phyloP scores from a whole-genome alignment of 2,888 invertebrate genomes.

The Taenaris catops region DNA sequence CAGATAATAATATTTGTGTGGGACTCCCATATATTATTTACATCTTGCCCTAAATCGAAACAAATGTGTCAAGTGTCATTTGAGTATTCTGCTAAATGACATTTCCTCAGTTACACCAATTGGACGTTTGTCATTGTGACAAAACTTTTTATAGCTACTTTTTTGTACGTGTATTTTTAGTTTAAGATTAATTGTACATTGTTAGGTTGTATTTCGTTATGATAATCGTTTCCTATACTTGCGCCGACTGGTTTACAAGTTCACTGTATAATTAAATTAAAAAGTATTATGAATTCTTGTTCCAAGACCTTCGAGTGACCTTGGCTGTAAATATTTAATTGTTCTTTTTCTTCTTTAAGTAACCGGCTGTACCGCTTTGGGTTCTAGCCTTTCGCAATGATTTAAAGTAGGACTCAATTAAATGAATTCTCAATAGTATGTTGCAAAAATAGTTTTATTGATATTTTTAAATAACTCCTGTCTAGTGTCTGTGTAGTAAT shows the following conservation, averaged over 20 bases:
- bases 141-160: constrained; percentile 46
- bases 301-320: constrained; percentile 6
- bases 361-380: not conserved
- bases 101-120: too few species aligned
- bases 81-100: too few species aligned
- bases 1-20: too few species aligned
- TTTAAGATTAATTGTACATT: constrained; percentile 57
- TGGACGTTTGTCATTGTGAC: not conserved
- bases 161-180: constrained; percentile 55
- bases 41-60: too few species aligned
- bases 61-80: too few species aligned
- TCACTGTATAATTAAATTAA: not conserved
- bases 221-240: not conserved
- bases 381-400: not conserved
- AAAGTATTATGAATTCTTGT: not conserved
- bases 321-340: constrained; percentile 1
- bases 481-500: too few species aligned
- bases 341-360: too few species aligned
- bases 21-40: too few species aligned
- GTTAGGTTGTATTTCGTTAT: constrained; percentile 30
- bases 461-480: too few species aligned
- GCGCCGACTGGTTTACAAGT: not conserved
- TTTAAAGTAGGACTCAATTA: too few species aligned
- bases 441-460: too few species aligned
- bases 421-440: too few species aligned